Evolutionary conservation across 2,113 vertebrate species (phyloP).

Genomic region (Alligator sinensis): DNA sequence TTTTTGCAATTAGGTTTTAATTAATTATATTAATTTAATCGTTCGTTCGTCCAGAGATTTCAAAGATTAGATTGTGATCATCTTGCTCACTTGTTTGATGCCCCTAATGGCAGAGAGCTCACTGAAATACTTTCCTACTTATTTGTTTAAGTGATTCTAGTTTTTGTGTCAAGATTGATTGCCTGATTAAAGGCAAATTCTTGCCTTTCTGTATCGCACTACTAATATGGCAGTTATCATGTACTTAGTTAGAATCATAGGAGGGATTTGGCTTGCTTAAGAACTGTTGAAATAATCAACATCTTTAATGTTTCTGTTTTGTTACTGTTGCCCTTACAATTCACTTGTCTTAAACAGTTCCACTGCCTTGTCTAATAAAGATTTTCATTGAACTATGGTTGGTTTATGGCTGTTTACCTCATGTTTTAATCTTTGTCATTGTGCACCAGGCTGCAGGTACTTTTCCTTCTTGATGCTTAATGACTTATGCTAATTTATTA

Average conservation of each 20-base stretch:
- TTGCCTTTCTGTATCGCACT: background rate
- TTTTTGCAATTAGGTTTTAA: constrained; percentile 74
- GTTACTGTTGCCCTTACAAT: background rate
- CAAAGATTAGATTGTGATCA: background rate
- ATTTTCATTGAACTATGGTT: background rate
- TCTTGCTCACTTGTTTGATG: constrained; percentile 21
- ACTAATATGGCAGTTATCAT: background rate
- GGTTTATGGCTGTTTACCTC: background rate
- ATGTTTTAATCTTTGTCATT: background rate
- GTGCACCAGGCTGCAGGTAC: background rate
- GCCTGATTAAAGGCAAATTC: background rate
- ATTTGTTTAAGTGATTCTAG: background rate
- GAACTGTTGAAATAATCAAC: background rate
- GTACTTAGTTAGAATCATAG: background rate
- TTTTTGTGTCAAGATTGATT: background rate
- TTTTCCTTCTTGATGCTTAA: constrained; percentile 16
- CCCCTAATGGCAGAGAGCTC: background rate
- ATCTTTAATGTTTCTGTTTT: background rate
- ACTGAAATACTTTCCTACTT: background rate
- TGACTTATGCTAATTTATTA: background rate
- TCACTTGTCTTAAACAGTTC: background rate
- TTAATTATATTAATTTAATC: constrained; percentile 62
- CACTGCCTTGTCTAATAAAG: background rate
- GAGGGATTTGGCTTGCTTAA: background rate
- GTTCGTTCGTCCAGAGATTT: constrained; percentile 35